Base-by-base conservation (phyloP, 2,797 vertebrate species). In the Coreius guichenoti region DNA sequence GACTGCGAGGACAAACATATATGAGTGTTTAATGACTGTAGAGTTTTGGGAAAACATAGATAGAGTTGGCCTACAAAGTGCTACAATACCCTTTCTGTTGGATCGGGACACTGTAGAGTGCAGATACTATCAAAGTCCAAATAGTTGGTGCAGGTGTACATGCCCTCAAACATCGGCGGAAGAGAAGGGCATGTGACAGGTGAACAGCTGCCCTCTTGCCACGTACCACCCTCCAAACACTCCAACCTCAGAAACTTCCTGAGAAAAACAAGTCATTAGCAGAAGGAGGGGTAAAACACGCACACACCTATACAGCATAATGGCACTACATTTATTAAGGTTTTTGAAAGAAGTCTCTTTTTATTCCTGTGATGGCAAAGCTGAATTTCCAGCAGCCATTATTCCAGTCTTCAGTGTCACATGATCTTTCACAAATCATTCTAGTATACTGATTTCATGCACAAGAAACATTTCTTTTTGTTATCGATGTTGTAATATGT, bases 241-340 rank as follows among this genome's bases (percentile, higher is more conserved):
- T 96, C 97, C 77, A 98, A 89, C 92, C 95, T 97, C 92, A 99
- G 94, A 90, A 97, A 96, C 89, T 96, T 98, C 90, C 98, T 99
- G 89, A 9, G 90, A 84, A 93, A 70, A 85, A 87, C 70, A 85
- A 51, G 26, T 31, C 16, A 65, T 19, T 49, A 33, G 6, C 39
- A 80, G 16, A 47, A 33, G 58, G 29, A 49, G 19, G 43, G 12
- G 19, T 79, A 45, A 63, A 36, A 26, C 31, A 77, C 31, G 43
- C 69, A 74, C 31, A 83, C 31, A 83, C 45, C 33, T 36, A 75
- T 45, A 74, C 21, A 77, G 19, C 21, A 36, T 19, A 12, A 43
- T 17, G n/a, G 4, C 16, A 11, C 36, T 56, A n/a, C 31, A 56
- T 56, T 14, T 56, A 1, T 76, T 16, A 16, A 36, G 14, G 6